Evolutionary conservation across 2,113 vertebrate genomes (phyloP).

Genomic region (Strigops habroptila): DNA sequence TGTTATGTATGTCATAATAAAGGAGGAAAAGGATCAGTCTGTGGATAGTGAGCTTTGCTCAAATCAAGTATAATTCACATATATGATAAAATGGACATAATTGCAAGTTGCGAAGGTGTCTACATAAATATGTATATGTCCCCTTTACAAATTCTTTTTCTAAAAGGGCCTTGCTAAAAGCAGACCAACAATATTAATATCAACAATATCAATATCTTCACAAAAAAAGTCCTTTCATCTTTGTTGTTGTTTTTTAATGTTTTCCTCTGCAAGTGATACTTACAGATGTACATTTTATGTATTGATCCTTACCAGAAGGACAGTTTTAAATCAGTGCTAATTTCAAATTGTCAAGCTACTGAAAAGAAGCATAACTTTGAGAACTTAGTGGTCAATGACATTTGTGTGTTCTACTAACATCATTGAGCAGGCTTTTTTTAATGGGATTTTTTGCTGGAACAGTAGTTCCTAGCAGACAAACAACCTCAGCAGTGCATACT

Average conservation of each 20-base stretch:
- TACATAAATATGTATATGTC: not conserved
- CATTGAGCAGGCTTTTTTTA: not conserved
- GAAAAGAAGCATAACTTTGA: not conserved
- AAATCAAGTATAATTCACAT: not conserved
- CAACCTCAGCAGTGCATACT: not conserved
- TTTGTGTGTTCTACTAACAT: not conserved
- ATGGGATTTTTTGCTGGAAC: not conserved
- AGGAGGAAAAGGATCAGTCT: not conserved
- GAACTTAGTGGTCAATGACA: not conserved
- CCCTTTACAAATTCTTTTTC: not conserved
- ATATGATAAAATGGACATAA: not conserved
- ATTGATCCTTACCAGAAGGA: not conserved
- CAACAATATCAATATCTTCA: not conserved
- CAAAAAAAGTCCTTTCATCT: not conserved
- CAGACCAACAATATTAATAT: not conserved
- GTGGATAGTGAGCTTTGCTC: not conserved
- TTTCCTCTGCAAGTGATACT: not conserved
- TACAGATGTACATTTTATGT: not conserved
- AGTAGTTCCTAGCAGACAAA: not conserved
- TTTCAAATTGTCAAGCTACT: not conserved
- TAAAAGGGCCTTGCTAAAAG: not conserved
- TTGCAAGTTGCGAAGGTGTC: not conserved
- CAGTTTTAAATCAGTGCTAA: not conserved
- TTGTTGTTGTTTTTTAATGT: not conserved
- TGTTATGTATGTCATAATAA: not conserved